Conservation (phyloP, 2,797 vertebrate species). For the Notolepis coatsorum region DNA sequence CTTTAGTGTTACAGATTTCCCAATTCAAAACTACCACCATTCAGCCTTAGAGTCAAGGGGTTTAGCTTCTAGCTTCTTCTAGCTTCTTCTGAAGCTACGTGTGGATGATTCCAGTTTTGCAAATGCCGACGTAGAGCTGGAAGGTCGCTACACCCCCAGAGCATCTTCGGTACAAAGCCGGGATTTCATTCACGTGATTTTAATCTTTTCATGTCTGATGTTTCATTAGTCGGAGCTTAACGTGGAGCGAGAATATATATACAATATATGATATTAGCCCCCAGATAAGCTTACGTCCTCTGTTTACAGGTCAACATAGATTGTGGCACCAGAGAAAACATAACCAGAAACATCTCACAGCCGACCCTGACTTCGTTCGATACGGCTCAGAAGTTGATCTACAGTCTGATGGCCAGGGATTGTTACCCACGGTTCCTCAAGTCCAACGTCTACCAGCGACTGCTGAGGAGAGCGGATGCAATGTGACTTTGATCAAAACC, state of each 20-base stretch:
- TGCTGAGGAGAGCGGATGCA: constrained; percentile 84
- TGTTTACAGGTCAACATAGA: constrained; percentile 95
- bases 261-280: constrained; percentile 10
- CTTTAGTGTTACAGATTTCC: too few species aligned
- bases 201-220: too few species aligned
- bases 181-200: neutral
- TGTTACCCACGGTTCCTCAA: constrained; percentile 95
- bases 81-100: too few species aligned
- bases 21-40: too few species aligned
- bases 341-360: constrained; percentile 89
- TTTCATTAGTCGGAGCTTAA: too few species aligned
- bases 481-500: constrained; percentile 79
- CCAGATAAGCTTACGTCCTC: constrained; percentile 20
- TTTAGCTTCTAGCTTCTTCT: too few species aligned
- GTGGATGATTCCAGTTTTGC: neutral
- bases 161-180: too few species aligned
- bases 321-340: constrained; percentile 89
- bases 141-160: too few species aligned
- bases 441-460: constrained; percentile 90
- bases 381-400: constrained; percentile 90
- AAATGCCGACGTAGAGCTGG: neutral
- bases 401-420: constrained; percentile 94
- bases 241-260: neutral
- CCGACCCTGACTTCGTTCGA: constrained; percentile 92
- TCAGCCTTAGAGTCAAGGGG: too few species aligned